phyloP scores from a whole-genome alignment of 1,140 invertebrate species.

The Anastrepha ludens region DNA sequence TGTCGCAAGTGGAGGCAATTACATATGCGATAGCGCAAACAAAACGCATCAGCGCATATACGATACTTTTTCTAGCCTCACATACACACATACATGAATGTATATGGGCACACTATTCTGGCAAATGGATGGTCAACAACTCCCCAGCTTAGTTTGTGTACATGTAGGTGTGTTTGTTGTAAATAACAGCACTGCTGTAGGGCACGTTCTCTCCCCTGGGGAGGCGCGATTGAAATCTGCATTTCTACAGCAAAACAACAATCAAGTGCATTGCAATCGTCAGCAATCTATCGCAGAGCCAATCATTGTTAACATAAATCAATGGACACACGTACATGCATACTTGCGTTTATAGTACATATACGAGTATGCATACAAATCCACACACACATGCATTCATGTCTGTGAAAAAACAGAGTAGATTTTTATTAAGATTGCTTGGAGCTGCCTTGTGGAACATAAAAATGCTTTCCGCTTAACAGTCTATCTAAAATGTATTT shows the following conservation, averaged over 20 bases:
- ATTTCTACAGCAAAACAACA: slow-evolving; percentile 20
- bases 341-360: neutral
- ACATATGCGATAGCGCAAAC: neutral
- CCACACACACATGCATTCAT: neutral
- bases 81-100: neutral
- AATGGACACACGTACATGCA: neutral
- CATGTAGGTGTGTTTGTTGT: neutral
- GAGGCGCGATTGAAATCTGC: slow-evolving; percentile 7
- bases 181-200: neutral
- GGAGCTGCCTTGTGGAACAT: neutral
- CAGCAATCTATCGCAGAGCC: slow-evolving; percentile 17
- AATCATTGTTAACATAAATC: slow-evolving; percentile 19
- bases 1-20: neutral
- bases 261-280: neutral
- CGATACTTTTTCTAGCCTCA: neutral
- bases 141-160: no score
- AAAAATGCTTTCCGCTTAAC: neutral
- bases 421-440: neutral
- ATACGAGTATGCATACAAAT: neutral
- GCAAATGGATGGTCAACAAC: no score
- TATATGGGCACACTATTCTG: neutral
- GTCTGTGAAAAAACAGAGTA: no score
- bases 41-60: neutral
- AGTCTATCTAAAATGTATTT: neutral
- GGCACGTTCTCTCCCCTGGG: neutral